Evolutionary conservation across 2,888 invertebrate species (phyloP).

Genomic region (Lasioglossum figueresi): DNA sequence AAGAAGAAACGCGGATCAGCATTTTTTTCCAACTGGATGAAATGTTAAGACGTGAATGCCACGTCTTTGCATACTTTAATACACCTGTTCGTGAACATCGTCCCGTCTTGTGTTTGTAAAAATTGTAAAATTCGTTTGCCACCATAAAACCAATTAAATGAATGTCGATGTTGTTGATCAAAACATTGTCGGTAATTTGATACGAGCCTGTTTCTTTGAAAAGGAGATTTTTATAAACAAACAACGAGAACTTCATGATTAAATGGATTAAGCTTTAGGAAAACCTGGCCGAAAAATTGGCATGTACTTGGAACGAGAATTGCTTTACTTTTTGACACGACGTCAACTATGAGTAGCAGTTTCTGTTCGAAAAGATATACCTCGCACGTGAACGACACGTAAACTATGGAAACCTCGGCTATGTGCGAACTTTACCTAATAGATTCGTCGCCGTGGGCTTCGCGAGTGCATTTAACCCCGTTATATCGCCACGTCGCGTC

Average conservation of each 20-base stretch:
- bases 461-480: constrained; percentile 41
- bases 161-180: too few species aligned
- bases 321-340: background rate
- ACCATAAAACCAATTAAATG: too few species aligned
- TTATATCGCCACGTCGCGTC: constrained; percentile 25
- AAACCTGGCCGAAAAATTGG: background rate
- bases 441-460: constrained; percentile 9
- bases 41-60: background rate
- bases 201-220: too few species aligned
- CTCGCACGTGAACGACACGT: background rate
- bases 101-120: too few species aligned
- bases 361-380: background rate
- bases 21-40: background rate
- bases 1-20: background rate
- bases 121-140: too few species aligned
- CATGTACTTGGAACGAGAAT: background rate
- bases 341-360: background rate
- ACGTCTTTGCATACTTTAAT: too few species aligned
- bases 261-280: background rate
- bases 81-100: too few species aligned
- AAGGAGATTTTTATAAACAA: too few species aligned
- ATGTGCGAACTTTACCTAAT: background rate
- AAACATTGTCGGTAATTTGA: too few species aligned
- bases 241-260: background rate
- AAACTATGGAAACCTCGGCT: background rate